Evolutionary conservation across 2,113 vertebrate genomes (phyloP).

Genomic region (Ardeotis arabs): DNA sequence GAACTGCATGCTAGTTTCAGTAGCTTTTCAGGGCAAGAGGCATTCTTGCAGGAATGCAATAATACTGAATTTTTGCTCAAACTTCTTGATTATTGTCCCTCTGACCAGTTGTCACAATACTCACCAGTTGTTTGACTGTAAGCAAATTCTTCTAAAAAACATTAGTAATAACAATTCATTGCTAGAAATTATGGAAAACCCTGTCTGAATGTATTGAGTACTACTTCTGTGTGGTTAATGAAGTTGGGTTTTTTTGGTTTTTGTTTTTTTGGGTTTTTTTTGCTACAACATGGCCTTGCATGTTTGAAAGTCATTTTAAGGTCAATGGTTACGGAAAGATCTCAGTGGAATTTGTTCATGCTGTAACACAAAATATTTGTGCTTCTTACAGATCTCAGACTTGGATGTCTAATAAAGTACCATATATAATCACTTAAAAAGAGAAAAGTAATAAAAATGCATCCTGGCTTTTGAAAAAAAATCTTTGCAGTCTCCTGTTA

Average conservation of each 20-base stretch:
- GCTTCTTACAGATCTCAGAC: background rate
- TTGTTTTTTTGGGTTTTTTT: background rate
- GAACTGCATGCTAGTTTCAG: background rate
- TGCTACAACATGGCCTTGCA: background rate
- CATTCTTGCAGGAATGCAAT: accelerated
- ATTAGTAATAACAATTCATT: background rate
- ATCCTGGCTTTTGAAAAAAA: background rate
- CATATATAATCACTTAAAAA: background rate
- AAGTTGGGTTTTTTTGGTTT: background rate
- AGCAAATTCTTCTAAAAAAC: background rate
- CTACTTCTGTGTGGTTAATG: background rate
- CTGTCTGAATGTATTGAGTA: background rate
- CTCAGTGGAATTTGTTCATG: background rate
- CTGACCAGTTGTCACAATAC: background rate
- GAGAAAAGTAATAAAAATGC: background rate
- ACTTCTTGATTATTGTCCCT: background rate
- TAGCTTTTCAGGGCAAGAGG: background rate
- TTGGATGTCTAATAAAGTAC: background rate
- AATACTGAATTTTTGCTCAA: background rate
- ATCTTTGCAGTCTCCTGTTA: background rate
- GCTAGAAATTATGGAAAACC: background rate
- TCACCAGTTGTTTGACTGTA: background rate
- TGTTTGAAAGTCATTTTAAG: background rate
- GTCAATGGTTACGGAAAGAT: background rate
- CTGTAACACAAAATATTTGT: background rate